Conservation (phyloP, 2,888 invertebrate species). For the Liopterus haemorrhoidalis region DNA sequence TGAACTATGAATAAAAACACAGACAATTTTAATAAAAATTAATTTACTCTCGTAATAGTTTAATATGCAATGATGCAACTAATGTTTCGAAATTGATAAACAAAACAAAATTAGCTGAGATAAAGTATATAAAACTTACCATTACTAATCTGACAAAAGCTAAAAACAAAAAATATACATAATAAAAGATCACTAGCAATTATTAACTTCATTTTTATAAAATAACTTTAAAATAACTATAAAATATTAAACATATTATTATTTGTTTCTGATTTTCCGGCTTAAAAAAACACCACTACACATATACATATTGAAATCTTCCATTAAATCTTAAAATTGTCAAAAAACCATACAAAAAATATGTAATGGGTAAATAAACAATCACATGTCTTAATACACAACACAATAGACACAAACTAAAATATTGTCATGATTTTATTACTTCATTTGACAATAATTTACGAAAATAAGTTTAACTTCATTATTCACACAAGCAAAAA, state of each 20-base stretch:
- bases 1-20: constrained; percentile 20
- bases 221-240: constrained; percentile 9
- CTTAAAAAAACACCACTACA: constrained; percentile 20
- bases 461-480: constrained; percentile 15
- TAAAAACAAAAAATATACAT: constrained; percentile 17
- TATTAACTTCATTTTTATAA: constrained; percentile 18
- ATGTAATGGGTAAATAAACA: constrained; percentile 8
- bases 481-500: constrained; percentile 33
- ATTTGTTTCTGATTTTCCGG: constrained; percentile 12
- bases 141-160: constrained; percentile 22
- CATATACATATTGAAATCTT: constrained; percentile 21
- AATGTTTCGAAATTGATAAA: constrained; percentile 14
- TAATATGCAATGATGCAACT: constrained; percentile 14
- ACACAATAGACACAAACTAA: constrained; percentile 7
- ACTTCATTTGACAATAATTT: constrained; percentile 13
- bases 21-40: constrained; percentile 9
- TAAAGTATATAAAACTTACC: constrained; percentile 13
- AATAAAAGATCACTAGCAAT: constrained; percentile 14
- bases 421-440: constrained; percentile 17
- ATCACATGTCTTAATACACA: constrained; percentile 15
- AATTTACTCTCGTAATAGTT: constrained; percentile 1
- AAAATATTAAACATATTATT: constrained; percentile 17
- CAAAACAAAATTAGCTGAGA: constrained; percentile 8
- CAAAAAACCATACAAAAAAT: constrained; percentile 11
- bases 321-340: constrained; percentile 23